phyloP scores from a whole-genome alignment of 2,797 vertebrate genomes.

The Sebastes taczanowskii region DNA sequence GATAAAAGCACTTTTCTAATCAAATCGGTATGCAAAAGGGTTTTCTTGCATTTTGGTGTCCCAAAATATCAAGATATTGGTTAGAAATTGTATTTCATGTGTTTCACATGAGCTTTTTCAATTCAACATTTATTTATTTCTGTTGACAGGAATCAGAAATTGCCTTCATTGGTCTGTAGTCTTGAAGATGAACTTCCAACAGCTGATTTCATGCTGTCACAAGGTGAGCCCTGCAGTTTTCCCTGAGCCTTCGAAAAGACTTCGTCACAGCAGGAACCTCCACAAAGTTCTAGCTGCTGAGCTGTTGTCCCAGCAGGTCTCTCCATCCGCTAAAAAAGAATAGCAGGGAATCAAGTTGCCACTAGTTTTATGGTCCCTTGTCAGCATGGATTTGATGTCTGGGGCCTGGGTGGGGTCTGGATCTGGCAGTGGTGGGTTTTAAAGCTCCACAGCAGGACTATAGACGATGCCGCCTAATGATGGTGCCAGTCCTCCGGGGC shows the following conservation, averaged over 20 bases:
- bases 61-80: neutral
- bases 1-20: constrained; percentile 69
- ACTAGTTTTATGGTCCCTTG: constrained; percentile 76
- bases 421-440: constrained; percentile 70
- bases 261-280: constrained; percentile 38
- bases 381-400: constrained; percentile 75
- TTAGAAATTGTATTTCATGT: neutral
- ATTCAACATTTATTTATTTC: neutral
- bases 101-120: neutral
- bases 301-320: constrained; percentile 36
- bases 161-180: neutral
- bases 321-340: constrained; percentile 53
- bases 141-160: neutral
- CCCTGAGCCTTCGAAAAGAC: constrained; percentile 21
- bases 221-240: constrained; percentile 15
- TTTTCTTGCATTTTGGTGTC: constrained; percentile 6
- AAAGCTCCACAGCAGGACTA: constrained; percentile 65
- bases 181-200: neutral
- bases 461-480: constrained; percentile 78
- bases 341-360: constrained; percentile 76
- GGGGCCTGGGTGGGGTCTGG: constrained; percentile 61
- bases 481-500: constrained; percentile 83
- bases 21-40: constrained; percentile 36
- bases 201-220: neutral
- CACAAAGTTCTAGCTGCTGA: constrained; percentile 60